These are phyloP conservation scores for Chrysomela aeneicollis DNA, from an alignment of 2,888 invertebrate species.

Conservation along the genomic window DNA sequence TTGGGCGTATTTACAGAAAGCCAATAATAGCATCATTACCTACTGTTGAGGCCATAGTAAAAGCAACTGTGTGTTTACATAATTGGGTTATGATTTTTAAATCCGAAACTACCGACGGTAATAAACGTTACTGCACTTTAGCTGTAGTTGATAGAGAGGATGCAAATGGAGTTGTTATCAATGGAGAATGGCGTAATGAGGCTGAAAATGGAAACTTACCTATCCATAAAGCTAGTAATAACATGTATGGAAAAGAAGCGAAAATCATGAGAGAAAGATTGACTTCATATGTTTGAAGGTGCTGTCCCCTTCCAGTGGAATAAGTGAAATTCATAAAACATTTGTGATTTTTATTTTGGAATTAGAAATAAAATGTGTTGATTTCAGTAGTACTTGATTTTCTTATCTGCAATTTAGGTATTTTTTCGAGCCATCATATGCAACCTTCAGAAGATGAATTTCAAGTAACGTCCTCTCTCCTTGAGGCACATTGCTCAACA, in stretches of 20 bases:
- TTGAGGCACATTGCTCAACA: conserved; percentile 11
- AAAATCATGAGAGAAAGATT: conserved; percentile 13
- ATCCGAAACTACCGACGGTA: conserved; percentile 5
- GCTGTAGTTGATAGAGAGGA: conserved; percentile 19
- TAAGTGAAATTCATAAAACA: not conserved
- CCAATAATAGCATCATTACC: conserved; percentile 7
- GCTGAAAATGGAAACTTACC: not conserved
- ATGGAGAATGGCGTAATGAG: conserved; percentile 15
- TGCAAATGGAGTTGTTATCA: not conserved
- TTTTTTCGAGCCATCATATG: not conserved
- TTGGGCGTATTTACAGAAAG: conserved; percentile 15
- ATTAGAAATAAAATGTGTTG: not conserved
- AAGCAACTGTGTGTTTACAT: conserved; percentile 20
- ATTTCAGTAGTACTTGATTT: not conserved
- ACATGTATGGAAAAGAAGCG: conserved; percentile 17
- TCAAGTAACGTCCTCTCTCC: conserved; percentile 10
- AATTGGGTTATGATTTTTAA: conserved; percentile 11
- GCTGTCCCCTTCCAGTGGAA: conserved; percentile 20
- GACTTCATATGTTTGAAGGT: conserved; percentile 9
- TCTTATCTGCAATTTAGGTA: not conserved
- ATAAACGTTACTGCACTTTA: conserved; percentile 11
- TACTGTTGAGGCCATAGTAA: conserved; percentile 14
- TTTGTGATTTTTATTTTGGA: not conserved
- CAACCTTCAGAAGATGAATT: conserved; percentile 9
- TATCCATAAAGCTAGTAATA: conserved; percentile 6